Base-by-base conservation (phyloP, 2,888 invertebrate species). In the Rhabditophanes sp. region DNA sequence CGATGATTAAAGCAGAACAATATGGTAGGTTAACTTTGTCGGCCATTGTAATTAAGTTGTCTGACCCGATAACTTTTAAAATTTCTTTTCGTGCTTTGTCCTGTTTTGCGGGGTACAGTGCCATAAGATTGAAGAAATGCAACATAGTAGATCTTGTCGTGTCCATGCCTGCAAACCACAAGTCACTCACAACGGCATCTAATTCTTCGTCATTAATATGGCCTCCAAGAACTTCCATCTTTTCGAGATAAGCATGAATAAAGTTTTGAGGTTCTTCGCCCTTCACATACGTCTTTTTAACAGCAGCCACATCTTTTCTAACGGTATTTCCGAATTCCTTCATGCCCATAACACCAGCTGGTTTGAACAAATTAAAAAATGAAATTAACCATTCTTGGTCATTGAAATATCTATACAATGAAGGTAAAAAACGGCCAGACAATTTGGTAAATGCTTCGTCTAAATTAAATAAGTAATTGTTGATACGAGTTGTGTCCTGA, bases 41-140 rank as follows among this genome's bases (percentile, higher is more conserved):
- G 7, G 36, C 24, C 28, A 39, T 40, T 4, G 36, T 46, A 7
- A 49, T 35, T 5, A 36, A 7, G 8, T 42, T 24, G 21, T 46
- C 48, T 20, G 33, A 39, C n/a, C 44, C 46, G 11, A 48, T 44
- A n/a, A 48, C 46, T 11, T 33, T n/a, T 16, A 44, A 39, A 25
- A 50, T 14, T 24, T 50, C 50, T 18, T 44, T 38, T 11, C 47
- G 48, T 1, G 47, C 18, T 25, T 38, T 44, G 16, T 25, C 29
- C 20, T 50, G 50, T 16, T 34, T 38, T 1, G 38, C 32, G 6
- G 24, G 38, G 17, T 47, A 18, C n/a, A 25, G 20, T 14, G 38
- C 14, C 11, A 39, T n/a, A 19, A 22, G 30, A n/a, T 28, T 33
- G 15, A 37, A 4, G 2, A 21, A 22, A 23, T 23, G 30, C 4